phyloP scores from a whole-genome alignment of 1,140 invertebrate genomes.

The Reticulitermes speratus region DNA sequence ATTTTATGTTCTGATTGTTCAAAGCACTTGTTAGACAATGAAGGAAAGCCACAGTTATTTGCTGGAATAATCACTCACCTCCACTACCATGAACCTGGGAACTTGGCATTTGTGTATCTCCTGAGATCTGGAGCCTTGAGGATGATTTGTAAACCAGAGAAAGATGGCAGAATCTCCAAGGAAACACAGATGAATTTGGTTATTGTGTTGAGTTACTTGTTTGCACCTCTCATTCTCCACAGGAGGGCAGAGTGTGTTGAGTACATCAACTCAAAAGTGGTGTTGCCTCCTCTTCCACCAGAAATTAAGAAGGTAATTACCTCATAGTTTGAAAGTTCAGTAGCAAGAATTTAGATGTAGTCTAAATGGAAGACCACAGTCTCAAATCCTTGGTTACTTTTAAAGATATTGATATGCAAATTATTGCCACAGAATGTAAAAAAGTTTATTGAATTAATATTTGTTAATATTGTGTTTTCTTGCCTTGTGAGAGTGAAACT shows the following conservation, averaged over 20 bases:
- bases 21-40: too few species aligned
- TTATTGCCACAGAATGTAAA: too few species aligned
- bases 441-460: too few species aligned
- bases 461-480: too few species aligned
- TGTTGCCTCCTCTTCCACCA: constrained; percentile 15
- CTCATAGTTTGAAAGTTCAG: too few species aligned
- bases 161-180: constrained; percentile 11
- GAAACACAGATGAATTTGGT: constrained; percentile 1
- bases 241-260: background rate
- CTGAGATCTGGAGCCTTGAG: constrained; percentile 21
- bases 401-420: too few species aligned
- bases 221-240: constrained; percentile 27
- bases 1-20: too few species aligned
- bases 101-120: constrained; percentile 29
- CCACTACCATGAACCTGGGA: constrained; percentile 31
- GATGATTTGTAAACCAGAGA: background rate
- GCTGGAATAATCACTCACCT: constrained; percentile 28
- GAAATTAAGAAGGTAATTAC: constrained; percentile 11
- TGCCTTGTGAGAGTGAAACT: too few species aligned
- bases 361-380: too few species aligned
- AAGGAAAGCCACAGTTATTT: too few species aligned
- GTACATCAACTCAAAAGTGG: constrained; percentile 6
- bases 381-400: too few species aligned
- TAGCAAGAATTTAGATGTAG: too few species aligned
- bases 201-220: constrained; percentile 30